Conservation (phyloP, 2,113 vertebrate genomes). For the Acrocephalus arundinaceus region DNA sequence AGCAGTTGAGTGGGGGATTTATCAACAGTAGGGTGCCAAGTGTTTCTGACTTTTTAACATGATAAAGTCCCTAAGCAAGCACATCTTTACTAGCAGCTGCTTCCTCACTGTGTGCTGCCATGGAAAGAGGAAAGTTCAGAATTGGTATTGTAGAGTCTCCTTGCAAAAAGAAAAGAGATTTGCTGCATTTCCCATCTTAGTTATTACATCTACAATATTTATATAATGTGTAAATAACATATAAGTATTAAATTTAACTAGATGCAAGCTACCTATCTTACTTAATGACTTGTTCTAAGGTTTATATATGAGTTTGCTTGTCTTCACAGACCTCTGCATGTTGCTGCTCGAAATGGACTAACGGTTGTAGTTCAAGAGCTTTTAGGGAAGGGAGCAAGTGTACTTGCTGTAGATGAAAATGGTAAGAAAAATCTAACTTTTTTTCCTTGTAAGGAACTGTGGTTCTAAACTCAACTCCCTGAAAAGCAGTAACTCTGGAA, state of each 20-base stretch:
- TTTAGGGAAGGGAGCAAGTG: conserved; percentile 95
- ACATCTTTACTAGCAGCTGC: neutral
- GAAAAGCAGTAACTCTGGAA: neutral
- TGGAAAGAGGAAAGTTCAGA: neutral
- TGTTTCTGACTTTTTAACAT: neutral
- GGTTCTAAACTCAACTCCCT: neutral
- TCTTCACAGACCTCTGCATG: conserved; percentile 89
- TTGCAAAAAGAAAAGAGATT: neutral
- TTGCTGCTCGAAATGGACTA: conserved; percentile 95
- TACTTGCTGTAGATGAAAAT: conserved; percentile 97
- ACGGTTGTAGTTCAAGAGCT: conserved; percentile 98
- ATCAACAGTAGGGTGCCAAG: neutral
- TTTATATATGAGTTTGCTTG: conserved; percentile 25
- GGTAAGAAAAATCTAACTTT: conserved; percentile 77
- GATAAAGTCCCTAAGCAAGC: neutral
- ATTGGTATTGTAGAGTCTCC: neutral
- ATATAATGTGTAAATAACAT: neutral
- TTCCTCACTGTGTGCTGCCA: neutral
- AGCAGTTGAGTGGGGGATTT: neutral
- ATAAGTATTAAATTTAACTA: neutral
- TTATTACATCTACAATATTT: neutral
- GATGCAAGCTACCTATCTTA: neutral
- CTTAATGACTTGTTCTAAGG: neutral
- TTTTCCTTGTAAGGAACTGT: neutral
- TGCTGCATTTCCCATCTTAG: neutral